Conservation (phyloP, 2,888 invertebrate species). For the Zele albiditarsus region DNA sequence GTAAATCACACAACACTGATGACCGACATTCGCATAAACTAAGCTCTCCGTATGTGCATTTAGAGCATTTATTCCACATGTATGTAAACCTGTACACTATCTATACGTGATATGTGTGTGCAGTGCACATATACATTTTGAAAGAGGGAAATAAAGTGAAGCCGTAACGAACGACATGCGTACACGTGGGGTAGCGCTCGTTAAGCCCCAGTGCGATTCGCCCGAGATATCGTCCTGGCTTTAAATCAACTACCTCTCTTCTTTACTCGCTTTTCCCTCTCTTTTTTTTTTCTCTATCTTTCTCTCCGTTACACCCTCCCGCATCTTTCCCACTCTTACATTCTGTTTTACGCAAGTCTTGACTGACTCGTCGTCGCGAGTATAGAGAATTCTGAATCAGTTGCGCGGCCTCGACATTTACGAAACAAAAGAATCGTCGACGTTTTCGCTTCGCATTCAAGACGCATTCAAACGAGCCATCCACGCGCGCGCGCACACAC, state of each 20-base stretch:
- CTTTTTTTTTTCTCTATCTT: slow-evolving; percentile 31
- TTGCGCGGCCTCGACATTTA: slow-evolving; percentile 51
- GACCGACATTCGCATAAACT: neutral
- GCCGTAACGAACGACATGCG: slow-evolving; percentile 51
- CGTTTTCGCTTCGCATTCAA: slow-evolving; percentile 57
- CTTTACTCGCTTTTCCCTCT: too few relatives aligned
- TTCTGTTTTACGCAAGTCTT: slow-evolving; percentile 11
- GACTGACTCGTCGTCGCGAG: slow-evolving; percentile 57
- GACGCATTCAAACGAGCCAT: slow-evolving; percentile 67
- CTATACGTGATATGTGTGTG: slow-evolving; percentile 18
- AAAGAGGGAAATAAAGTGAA: slow-evolving; percentile 42
- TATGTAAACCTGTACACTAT: slow-evolving; percentile 14
- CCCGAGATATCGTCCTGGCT: slow-evolving; percentile 65
- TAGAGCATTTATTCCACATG: neutral
- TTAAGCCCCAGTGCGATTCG: slow-evolving; percentile 66
- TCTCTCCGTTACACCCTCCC: slow-evolving; percentile 23
- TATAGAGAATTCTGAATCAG: slow-evolving; percentile 34
- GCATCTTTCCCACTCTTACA: neutral
- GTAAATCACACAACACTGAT: neutral
- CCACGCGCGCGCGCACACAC: slow-evolving; percentile 47
- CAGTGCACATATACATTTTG: slow-evolving; percentile 18
- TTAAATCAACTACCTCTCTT: slow-evolving; percentile 64
- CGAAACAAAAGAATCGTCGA: slow-evolving; percentile 69
- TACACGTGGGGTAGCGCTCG: slow-evolving; percentile 62
- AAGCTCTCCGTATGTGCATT: neutral